phyloP scores from a whole-genome alignment of 2,888 invertebrate genomes.

The Lampropteryx suffumata region DNA sequence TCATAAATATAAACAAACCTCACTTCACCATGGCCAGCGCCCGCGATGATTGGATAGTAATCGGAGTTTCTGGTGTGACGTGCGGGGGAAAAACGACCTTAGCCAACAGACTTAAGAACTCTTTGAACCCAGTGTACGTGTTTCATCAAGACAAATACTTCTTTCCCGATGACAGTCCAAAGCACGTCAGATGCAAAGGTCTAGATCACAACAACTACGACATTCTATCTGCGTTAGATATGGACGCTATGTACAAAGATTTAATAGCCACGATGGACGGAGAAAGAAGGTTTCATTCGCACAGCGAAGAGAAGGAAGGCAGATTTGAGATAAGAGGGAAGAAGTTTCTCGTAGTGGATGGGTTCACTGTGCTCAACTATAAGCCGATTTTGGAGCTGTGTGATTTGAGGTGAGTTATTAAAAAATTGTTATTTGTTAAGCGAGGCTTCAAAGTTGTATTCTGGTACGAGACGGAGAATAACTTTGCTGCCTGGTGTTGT shows the following conservation, averaged over 20 bases:
- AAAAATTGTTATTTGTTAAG: too few relatives aligned
- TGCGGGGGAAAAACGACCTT: conserved; percentile 93
- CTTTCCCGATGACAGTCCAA: conserved; percentile 84
- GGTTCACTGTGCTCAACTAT: conserved; percentile 89
- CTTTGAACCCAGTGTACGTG: conserved; percentile 72
- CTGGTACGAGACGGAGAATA: too few relatives aligned
- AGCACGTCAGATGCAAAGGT: conserved; percentile 84
- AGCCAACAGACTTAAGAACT: conserved; percentile 78
- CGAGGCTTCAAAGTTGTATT: too few relatives aligned
- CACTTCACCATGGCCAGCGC: conserved; percentile 3
- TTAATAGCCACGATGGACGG: conserved; percentile 66
- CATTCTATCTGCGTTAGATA: conserved; percentile 87
- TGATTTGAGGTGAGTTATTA: conserved; percentile 83
- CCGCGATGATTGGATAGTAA: conserved; percentile 58
- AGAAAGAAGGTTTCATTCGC: conserved; percentile 36
- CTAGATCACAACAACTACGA: conserved; percentile 91
- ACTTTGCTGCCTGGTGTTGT: too few relatives aligned
- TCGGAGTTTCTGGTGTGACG: conserved; percentile 89
- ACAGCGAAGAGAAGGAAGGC: conserved; percentile 17
- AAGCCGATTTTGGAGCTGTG: conserved; percentile 86
- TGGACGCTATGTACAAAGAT: conserved; percentile 86
- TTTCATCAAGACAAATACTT: conserved; percentile 92
- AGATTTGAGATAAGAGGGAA: conserved; percentile 41
- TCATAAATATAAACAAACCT: conserved; percentile 7
- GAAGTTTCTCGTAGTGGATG: conserved; percentile 87